Conservation (phyloP, 2,888 invertebrate species). For the Cephus pulcher region DNA sequence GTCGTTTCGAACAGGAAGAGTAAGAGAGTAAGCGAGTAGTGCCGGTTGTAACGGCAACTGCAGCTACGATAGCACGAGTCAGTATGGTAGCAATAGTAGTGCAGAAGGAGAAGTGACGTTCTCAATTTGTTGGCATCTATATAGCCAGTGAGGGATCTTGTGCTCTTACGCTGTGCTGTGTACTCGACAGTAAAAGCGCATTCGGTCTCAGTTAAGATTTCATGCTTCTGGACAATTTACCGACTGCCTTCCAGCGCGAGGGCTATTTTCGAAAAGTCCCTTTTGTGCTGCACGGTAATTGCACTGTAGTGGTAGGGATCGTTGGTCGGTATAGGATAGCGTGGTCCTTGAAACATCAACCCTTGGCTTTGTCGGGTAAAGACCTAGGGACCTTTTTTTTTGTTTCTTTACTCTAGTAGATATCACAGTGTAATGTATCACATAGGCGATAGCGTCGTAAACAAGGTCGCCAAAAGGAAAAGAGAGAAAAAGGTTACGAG, state of each 20-base stretch:
- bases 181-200: background rate
- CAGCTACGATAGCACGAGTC: background rate
- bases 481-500: background rate
- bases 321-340: background rate
- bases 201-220: too few relatives aligned
- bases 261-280: background rate
- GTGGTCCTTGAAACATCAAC: background rate
- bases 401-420: background rate
- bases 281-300: background rate
- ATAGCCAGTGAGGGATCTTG: background rate
- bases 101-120: background rate
- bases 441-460: background rate
- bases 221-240: background rate
- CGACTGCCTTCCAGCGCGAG: background rate
- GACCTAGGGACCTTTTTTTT: background rate
- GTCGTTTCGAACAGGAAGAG: background rate
- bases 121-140: background rate
- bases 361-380: background rate
- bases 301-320: background rate
- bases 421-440: background rate
- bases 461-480: background rate
- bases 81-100: background rate
- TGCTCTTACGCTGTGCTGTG: background rate
- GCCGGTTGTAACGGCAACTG: background rate
- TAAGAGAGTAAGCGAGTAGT: background rate